phyloP scores from a whole-genome alignment of 2,113 vertebrate species.

The Coracopsis vasa region DNA sequence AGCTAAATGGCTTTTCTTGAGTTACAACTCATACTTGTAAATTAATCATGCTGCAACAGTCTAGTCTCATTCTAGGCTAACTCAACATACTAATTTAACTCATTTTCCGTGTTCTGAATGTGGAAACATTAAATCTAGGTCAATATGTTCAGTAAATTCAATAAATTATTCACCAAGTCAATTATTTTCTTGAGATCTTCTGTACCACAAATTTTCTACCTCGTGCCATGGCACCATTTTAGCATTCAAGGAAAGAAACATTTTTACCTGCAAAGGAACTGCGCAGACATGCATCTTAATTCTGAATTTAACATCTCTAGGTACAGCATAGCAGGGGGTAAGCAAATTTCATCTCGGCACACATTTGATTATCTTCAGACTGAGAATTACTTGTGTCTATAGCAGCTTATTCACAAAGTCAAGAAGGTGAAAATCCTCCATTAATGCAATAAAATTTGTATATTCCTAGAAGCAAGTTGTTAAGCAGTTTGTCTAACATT shows the following conservation, averaged over 20 bases:
- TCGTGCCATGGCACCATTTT: neutral
- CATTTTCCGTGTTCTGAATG: slow-evolving; percentile 21
- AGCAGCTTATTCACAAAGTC: neutral
- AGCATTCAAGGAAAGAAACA: slow-evolving; percentile 2
- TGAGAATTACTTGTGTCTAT: neutral
- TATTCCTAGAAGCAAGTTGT: neutral
- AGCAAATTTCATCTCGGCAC: neutral
- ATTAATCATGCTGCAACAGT: slow-evolving; percentile 43
- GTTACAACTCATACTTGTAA: slow-evolving; percentile 39
- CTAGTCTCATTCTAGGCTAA: slow-evolving; percentile 34
- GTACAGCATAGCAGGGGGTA: neutral
- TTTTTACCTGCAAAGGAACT: neutral
- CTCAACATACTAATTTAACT: slow-evolving; percentile 29
- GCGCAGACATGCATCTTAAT: neutral
- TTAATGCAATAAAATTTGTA: neutral
- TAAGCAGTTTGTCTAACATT: neutral
- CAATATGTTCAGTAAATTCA: slow-evolving; percentile 57
- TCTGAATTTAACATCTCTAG: neutral
- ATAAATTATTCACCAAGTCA: slow-evolving; percentile 65
- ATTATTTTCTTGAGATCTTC: slow-evolving; percentile 34
- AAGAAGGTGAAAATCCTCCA: slow-evolving; percentile 14
- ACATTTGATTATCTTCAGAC: neutral
- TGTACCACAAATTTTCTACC: slow-evolving; percentile 7
- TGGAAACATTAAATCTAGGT: slow-evolving; percentile 42
- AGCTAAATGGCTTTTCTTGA: slow-evolving; percentile 40